Evolutionary conservation across 2,113 vertebrate genomes (phyloP).

Genomic region (Cervus canadensis): DNA sequence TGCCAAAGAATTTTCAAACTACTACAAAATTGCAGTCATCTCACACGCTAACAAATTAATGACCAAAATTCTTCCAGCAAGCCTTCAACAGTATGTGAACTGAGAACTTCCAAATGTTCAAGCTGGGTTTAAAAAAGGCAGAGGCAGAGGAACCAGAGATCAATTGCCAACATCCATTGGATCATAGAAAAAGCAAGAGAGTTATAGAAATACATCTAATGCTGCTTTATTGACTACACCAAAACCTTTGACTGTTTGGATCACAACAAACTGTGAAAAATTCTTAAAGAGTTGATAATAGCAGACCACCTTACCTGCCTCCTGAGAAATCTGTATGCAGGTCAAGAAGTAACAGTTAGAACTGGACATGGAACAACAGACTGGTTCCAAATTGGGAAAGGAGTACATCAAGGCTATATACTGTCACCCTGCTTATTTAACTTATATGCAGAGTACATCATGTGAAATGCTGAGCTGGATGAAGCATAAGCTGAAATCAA

Average conservation of each 20-base stretch:
- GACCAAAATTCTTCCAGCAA: not conserved
- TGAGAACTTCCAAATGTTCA: not conserved
- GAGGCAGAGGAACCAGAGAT: not conserved
- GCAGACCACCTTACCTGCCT: not conserved
- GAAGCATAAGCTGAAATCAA: not conserved
- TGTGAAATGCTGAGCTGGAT: not conserved
- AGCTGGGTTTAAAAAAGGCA: not conserved
- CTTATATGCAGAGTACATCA: not conserved
- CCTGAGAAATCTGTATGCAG: not conserved
- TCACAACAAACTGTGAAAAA: not conserved
- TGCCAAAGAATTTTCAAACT: not conserved
- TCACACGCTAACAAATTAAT: not conserved
- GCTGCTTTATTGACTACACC: not conserved
- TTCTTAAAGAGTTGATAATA: not conserved
- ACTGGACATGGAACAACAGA: rapidly evolving
- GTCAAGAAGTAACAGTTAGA: not conserved
- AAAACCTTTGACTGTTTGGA: not conserved
- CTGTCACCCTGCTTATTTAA: not conserved
- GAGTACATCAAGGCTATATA: not conserved
- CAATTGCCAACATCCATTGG: not conserved
- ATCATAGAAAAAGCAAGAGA: not conserved
- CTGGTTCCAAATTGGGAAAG: not conserved
- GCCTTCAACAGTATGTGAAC: not conserved
- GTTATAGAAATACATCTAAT: not conserved
- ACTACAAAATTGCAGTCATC: not conserved